These are phyloP conservation scores for Leptosomus discolor DNA, from an alignment of 2,113 vertebrate species.

Conservation along the genomic window DNA sequence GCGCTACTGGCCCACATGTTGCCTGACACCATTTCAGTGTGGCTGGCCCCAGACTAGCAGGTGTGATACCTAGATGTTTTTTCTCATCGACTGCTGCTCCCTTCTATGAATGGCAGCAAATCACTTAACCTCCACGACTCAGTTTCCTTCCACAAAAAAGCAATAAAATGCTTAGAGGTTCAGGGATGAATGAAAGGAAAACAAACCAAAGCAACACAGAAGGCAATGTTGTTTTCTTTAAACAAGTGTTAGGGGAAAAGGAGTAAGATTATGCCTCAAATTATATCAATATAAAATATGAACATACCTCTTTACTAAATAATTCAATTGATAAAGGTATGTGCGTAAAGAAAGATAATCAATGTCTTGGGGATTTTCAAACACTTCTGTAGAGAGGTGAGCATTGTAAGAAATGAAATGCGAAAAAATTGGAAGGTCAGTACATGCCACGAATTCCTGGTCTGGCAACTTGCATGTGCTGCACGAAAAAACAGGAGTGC, in stretches of 20 bases:
- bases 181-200: neutral
- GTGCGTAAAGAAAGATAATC: constrained; percentile 17
- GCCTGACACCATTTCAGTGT: neutral
- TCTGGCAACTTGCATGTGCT: neutral
- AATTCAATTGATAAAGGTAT: constrained; percentile 33
- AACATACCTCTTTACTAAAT: constrained; percentile 35
- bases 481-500: neutral
- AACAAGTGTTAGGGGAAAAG: neutral
- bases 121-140: neutral
- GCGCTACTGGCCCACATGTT: neutral
- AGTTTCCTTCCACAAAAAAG: neutral
- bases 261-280: constrained; percentile 1
- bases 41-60: neutral
- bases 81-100: neutral
- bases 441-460: neutral
- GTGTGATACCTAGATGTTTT: rapidly evolving
- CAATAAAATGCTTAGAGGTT: neutral
- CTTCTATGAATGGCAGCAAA: neutral
- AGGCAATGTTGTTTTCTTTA: neutral
- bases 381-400: neutral
- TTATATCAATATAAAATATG: constrained; percentile 41
- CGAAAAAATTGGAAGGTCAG: neutral
- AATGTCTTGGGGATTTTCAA: neutral
- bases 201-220: neutral
- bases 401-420: neutral